phyloP scores from a whole-genome alignment of 2,888 invertebrate species.

The Trichopria drosophilae region DNA sequence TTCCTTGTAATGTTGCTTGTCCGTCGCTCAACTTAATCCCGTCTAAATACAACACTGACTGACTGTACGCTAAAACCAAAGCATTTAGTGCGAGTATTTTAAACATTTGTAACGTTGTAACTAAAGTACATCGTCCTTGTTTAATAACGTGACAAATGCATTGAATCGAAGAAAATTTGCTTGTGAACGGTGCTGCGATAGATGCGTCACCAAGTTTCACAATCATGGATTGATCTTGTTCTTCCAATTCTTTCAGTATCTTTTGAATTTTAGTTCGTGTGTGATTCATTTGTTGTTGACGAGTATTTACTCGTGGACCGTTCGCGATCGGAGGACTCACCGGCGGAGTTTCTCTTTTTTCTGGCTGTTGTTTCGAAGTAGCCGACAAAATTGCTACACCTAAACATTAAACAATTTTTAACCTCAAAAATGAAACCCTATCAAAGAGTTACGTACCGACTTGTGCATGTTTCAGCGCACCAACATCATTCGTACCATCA shows the following conservation, averaged over 20 bases:
- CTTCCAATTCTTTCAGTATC: slow-evolving; percentile 83
- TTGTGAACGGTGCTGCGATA: slow-evolving; percentile 98
- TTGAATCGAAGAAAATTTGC: slow-evolving; percentile 91
- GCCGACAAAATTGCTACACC: slow-evolving; percentile 89
- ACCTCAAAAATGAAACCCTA: not conserved
- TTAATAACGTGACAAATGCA: slow-evolving; percentile 99
- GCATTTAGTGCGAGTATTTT: slow-evolving; percentile 99
- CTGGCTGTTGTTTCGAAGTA: slow-evolving; percentile 67
- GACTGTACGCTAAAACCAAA: slow-evolving; percentile 95
- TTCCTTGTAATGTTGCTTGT: slow-evolving; percentile 96
- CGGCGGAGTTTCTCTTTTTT: slow-evolving; percentile 45
- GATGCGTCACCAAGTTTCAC: slow-evolving; percentile 98
- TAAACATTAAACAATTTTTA: slow-evolving; percentile 44
- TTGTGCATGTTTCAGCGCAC: slow-evolving; percentile 97
- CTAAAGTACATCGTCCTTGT: slow-evolving; percentile 97
- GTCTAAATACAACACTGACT: slow-evolving; percentile 90
- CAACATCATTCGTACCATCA: slow-evolving; percentile 99
- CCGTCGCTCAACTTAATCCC: slow-evolving; percentile 97
- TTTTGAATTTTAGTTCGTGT: slow-evolving; percentile 64
- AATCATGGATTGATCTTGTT: slow-evolving; percentile 81
- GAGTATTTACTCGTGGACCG: slow-evolving; percentile 36
- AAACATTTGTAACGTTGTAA: slow-evolving; percentile 99
- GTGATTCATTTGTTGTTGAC: slow-evolving; percentile 45
- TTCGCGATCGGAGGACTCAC: slow-evolving; percentile 49
- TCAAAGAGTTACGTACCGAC: slow-evolving; percentile 64